phyloP scores from a whole-genome alignment of 1,140 invertebrate species.

The Oppia nitens region DNA sequence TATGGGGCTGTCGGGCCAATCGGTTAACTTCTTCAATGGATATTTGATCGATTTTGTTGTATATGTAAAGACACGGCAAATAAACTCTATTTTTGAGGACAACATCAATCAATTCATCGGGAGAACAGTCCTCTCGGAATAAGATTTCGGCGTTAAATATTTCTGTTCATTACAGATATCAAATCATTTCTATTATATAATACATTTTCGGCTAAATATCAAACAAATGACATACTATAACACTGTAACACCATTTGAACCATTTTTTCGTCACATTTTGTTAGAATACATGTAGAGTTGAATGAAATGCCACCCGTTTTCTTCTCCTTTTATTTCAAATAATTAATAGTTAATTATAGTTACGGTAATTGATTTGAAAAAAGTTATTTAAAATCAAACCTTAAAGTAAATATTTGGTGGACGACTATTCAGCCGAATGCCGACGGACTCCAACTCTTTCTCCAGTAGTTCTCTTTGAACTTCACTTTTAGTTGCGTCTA shows the following conservation, averaged over 20 bases:
- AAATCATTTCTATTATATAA: not conserved
- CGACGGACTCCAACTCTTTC: constrained; percentile 85
- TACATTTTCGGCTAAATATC: not conserved
- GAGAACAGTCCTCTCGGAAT: constrained; percentile 84
- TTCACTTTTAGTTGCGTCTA: constrained; percentile 93
- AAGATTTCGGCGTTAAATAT: constrained; percentile 38
- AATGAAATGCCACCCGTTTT: constrained; percentile 98
- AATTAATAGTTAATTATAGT: not conserved
- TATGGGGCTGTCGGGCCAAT: constrained; percentile 72
- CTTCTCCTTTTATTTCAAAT: constrained; percentile 45
- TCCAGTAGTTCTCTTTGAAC: constrained; percentile 73
- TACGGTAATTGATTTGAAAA: not conserved
- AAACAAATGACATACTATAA: constrained; percentile 44
- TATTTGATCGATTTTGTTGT: constrained; percentile 96
- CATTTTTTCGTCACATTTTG: constrained; percentile 89
- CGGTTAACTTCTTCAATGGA: constrained; percentile 96
- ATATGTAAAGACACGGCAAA: constrained; percentile 91
- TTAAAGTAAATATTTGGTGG: constrained; percentile 98
- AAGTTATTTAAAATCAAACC: too few species aligned
- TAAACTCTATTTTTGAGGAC: constrained; percentile 94
- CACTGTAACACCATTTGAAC: constrained; percentile 96
- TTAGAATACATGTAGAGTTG: constrained; percentile 83
- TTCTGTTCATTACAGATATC: constrained; percentile 11
- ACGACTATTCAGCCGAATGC: constrained; percentile 78
- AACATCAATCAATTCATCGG: constrained; percentile 98